Evolutionary conservation across 2,797 vertebrate genomes (phyloP).

Genomic region (Myotis pilosus): DNA sequence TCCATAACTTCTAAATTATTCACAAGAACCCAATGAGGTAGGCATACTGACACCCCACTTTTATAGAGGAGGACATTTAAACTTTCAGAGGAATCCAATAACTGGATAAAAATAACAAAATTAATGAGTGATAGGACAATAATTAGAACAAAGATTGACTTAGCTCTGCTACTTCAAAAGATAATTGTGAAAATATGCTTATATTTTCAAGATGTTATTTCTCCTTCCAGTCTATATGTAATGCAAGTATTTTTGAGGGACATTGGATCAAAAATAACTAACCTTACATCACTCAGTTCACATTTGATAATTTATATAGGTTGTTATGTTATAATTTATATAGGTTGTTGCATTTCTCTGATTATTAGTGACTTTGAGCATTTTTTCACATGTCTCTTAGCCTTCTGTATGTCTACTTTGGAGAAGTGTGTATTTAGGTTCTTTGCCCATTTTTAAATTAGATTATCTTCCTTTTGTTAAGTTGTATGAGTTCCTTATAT

Average conservation of each 20-base stretch:
- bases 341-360: too few relatives aligned
- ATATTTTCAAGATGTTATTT: not conserved
- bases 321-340: not conserved
- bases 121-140: not conserved
- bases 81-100: not conserved
- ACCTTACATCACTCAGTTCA: not conserved
- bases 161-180: not conserved
- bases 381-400: too few relatives aligned
- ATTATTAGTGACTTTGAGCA: too few relatives aligned
- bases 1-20: not conserved
- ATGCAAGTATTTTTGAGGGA: not conserved
- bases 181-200: not conserved
- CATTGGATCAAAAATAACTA: not conserved
- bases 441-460: too few relatives aligned
- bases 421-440: too few relatives aligned
- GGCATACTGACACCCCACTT: not conserved
- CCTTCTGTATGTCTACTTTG: too few relatives aligned
- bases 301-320: not conserved
- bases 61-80: not conserved
- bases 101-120: not conserved
- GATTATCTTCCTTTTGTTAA: too few relatives aligned
- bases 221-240: too few relatives aligned
- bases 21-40: not conserved
- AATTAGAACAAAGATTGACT: not conserved
- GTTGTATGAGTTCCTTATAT: too few relatives aligned